Percentiles rank a stretch among this genome's conserved stretches.
phyloP scores from a whole-genome alignment of 2,797 vertebrate species.

The Halcyon smyrnensis region DNA sequence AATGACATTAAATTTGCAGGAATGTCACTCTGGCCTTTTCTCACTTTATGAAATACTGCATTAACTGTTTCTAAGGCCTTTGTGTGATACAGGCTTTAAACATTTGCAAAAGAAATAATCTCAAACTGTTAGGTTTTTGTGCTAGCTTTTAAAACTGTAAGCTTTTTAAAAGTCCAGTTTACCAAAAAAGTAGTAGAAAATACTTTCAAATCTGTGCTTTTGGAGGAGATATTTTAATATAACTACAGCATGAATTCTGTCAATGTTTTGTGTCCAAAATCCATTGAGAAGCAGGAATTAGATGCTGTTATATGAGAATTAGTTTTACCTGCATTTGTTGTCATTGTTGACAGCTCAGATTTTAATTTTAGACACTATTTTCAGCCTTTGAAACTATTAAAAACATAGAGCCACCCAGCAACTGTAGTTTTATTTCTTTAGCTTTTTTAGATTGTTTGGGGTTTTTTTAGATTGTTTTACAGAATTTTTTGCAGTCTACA shows the following conservation, averaged over 20 bases:
- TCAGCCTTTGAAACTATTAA: background rate
- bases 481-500: accelerated
- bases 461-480: background rate
- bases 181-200: background rate
- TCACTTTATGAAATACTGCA: background rate
- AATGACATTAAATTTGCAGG: background rate
- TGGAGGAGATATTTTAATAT: background rate
- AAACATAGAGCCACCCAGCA: background rate
- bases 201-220: background rate
- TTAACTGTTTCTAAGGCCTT: background rate
- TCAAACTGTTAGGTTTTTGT: background rate
- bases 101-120: background rate
- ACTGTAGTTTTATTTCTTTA: background rate
- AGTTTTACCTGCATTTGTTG: background rate
- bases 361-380: background rate
- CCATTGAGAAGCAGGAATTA: background rate
- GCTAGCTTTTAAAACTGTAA: background rate
- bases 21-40: background rate
- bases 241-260: background rate
- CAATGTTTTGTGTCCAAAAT: background rate
- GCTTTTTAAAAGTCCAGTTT: background rate
- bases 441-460: background rate
- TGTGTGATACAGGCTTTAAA: background rate
- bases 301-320: background rate
- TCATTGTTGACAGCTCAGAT: background rate